Percentiles rank a stretch among this genome's conserved stretches.
Evolutionary conservation across 2,797 vertebrate species (phyloP).

Genomic region (Cyprinella venusta): DNA sequence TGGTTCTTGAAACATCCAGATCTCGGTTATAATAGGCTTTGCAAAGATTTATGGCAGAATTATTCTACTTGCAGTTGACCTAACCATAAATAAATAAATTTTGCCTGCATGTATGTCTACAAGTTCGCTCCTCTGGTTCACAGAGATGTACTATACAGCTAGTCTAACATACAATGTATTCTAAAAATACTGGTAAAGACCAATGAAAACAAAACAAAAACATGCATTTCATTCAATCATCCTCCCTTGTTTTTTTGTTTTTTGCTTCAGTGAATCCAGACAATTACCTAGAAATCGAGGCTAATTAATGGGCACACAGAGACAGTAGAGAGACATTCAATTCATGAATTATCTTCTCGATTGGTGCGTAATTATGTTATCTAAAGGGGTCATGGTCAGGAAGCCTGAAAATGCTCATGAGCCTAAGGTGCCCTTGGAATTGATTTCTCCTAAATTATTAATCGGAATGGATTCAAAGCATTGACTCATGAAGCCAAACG

Average conservation of each 20-base stretch:
- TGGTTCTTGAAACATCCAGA: background rate
- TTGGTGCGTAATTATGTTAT: slow-evolving; percentile 17
- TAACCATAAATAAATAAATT: slow-evolving; percentile 16
- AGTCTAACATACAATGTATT: background rate
- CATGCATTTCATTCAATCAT: background rate
- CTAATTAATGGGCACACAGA: slow-evolving; percentile 9
- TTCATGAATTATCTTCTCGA: slow-evolving; percentile 39
- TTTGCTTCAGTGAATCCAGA: background rate
- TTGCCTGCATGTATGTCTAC: slow-evolving; percentile 1
- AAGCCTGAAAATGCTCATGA: background rate
- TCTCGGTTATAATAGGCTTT: slow-evolving; percentile 17
- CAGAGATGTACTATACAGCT: background rate
- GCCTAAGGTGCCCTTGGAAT: slow-evolving; percentile 13
- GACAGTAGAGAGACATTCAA: slow-evolving; percentile 12
- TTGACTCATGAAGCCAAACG: background rate
- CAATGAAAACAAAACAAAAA: background rate
- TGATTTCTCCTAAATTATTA: slow-evolving; percentile 23
- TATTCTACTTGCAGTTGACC: slow-evolving; percentile 4
- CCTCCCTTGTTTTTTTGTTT: background rate
- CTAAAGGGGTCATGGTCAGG: background rate
- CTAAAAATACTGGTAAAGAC: slow-evolving; percentile 17
- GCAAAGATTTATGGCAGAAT: slow-evolving; percentile 1
- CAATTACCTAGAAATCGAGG: slow-evolving; percentile 4
- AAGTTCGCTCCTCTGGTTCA: background rate
- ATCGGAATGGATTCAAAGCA: slow-evolving; percentile 3